A percentile compares a stretch with the other conserved stretches of the same genome.
Conservation (phyloP, 2,797 vertebrate species). For the Masticophis lateralis region DNA sequence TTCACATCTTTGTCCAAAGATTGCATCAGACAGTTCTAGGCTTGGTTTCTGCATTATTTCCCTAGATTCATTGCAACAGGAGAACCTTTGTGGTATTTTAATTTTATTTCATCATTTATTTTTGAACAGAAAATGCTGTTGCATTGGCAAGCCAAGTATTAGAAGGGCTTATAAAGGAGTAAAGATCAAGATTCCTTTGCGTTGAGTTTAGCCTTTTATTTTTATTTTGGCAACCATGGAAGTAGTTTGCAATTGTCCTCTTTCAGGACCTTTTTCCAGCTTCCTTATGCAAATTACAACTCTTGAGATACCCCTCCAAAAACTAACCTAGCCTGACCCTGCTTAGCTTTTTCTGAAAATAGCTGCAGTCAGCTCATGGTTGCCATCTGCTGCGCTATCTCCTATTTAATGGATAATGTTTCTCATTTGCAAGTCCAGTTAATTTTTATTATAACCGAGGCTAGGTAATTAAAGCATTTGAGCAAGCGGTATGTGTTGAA, state of each 20-base stretch:
- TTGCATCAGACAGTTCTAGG: neutral
- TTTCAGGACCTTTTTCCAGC: neutral
- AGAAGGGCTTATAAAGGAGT: neutral
- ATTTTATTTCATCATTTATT: neutral
- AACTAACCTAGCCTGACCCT: neutral
- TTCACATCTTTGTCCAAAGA: neutral
- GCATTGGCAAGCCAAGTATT: neutral
- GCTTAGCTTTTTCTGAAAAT: neutral
- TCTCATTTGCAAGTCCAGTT: neutral
- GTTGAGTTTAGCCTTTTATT: neutral
- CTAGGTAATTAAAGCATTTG: neutral
- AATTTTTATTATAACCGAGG: neutral
- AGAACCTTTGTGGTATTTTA: neutral
- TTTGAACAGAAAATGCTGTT: neutral
- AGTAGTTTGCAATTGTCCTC: neutral
- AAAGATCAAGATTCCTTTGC: neutral
- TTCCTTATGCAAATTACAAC: neutral
- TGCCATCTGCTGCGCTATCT: neutral
- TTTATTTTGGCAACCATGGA: neutral
- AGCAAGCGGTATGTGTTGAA: neutral
- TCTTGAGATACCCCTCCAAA: neutral
- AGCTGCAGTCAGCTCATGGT: neutral
- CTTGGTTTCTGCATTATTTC: neutral
- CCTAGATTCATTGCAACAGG: neutral
- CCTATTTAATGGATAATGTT: neutral